Evolutionary conservation across 1,140 invertebrate species (phyloP).

Genomic region (Calephelis nemesis): DNA sequence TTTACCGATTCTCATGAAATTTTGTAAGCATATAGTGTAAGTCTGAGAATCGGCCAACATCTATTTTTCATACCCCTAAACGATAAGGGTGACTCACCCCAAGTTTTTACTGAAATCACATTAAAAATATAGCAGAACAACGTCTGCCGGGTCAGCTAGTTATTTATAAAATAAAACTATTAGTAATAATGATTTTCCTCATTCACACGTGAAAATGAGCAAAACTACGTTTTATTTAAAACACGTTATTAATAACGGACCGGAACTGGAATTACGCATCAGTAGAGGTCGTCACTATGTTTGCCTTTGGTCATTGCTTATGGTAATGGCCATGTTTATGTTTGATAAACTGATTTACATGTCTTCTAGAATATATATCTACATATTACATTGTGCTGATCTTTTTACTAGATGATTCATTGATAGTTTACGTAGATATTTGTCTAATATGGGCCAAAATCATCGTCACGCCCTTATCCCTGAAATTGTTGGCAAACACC

Average conservation of each 20-base stretch:
- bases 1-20: too few species aligned
- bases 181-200: slow-evolving; percentile 9
- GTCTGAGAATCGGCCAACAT: too few species aligned
- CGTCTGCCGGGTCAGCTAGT: too few species aligned
- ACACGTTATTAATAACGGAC: slow-evolving; percentile 9
- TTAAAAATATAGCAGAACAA: too few species aligned
- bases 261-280: slow-evolving; percentile 11
- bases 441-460: too few species aligned
- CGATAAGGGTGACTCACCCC: too few species aligned
- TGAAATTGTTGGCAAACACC: too few species aligned
- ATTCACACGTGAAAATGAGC: background rate
- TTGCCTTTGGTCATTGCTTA: background rate
- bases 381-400: too few species aligned
- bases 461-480: too few species aligned
- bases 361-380: background rate
- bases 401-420: background rate
- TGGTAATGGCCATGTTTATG: background rate
- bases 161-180: background rate
- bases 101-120: too few species aligned
- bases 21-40: too few species aligned
- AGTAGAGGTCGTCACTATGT: background rate
- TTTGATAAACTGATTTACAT: background rate
- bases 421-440: background rate
- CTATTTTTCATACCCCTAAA: too few species aligned
- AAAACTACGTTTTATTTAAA: slow-evolving; percentile 9